Evolutionary conservation across 2,888 invertebrate species (phyloP).

Genomic region (Boloria euphrosyne): DNA sequence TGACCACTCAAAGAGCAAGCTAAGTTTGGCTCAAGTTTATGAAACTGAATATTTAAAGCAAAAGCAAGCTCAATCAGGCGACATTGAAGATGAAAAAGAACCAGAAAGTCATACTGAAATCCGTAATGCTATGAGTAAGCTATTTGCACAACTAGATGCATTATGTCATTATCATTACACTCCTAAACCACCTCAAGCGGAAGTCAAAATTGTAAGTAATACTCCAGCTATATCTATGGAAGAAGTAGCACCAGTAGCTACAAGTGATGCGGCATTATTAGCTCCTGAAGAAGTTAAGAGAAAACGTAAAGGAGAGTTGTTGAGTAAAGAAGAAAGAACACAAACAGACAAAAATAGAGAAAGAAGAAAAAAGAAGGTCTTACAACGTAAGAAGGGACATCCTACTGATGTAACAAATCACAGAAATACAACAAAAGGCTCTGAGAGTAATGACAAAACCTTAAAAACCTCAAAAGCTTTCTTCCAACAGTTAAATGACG

Average conservation of each 20-base stretch:
- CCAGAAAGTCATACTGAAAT: conserved; percentile 91
- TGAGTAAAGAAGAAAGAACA: conserved; percentile 90
- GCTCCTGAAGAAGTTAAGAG: conserved; percentile 96
- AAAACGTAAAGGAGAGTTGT: conserved; percentile 78
- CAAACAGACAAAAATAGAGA: conserved; percentile 94
- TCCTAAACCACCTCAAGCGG: conserved; percentile 92
- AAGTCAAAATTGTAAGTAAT: conserved; percentile 94
- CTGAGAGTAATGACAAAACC: conserved; percentile 83
- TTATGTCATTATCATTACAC: conserved; percentile 97
- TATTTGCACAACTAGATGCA: conserved; percentile 95
- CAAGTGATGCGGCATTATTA: conserved; percentile 91
- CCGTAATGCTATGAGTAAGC: conserved; percentile 85
- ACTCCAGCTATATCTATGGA: conserved; percentile 96
- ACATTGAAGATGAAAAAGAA: conserved; percentile 83
- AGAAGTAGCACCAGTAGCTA: conserved; percentile 96
- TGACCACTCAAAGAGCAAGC: conserved; percentile 96
- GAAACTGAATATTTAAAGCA: conserved; percentile 92
- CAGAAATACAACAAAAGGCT: conserved; percentile 81
- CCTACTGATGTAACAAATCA: conserved; percentile 72
- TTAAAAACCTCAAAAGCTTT: conserved; percentile 88
- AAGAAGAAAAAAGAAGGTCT: conserved; percentile 91
- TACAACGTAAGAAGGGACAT: conserved; percentile 83
- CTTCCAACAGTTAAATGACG: conserved; percentile 93
- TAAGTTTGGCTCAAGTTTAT: conserved; percentile 96
- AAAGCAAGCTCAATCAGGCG: conserved; percentile 81